Evolutionary conservation across 1,140 invertebrate genomes (phyloP), one percentile per base, ranked within the genome.

Genomic region (Archivesica marissinica): DNA sequence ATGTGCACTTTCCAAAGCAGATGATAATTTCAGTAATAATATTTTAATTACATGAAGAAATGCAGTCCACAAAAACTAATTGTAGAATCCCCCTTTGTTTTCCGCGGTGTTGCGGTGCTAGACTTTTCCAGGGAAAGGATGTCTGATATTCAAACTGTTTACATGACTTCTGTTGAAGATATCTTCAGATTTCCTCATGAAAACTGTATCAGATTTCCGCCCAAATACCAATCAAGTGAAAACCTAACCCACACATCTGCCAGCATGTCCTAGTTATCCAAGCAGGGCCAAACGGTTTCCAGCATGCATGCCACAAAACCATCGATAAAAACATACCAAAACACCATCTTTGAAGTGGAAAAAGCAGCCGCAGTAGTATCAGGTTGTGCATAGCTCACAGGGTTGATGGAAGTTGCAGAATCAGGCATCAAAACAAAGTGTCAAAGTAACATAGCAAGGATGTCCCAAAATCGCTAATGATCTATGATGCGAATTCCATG

Each of bases 361-460:
- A 81, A 81, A 81, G 25, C 79, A 81, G 79, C 44, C 68, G 47
- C 30, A 38, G 3, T n/a, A 20, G 66, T 81, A 81, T 81, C 68
- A 72, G 50, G 47, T 81, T 52, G 68, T 72, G 50, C 64, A 72
- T 59, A n/a, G 61, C 39, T 23, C 17, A 2, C 23, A 11, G 30
- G 35, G 41, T 44, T 81, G 47, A 81, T 52, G 79, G 50, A 33
- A 70, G 44, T 68, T 70, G 64, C 79, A 81, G 79, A 41, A 44
- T 30, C 35, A 9, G 20, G 30, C 61, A 81, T 81, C 79, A 81
- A 70, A 81, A 70, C 79, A 81, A 81, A 68, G 68, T 81, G 79
- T 72, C 79, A 70, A 28, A 50, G n/a, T 33, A 35, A 35, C 64
- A 33, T 47, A 35, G 52, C 35, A 41, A n/a, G 39, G 61, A 70